Conservation (phyloP, 2,113 vertebrate genomes). For the Macroglossus sobrinus region DNA sequence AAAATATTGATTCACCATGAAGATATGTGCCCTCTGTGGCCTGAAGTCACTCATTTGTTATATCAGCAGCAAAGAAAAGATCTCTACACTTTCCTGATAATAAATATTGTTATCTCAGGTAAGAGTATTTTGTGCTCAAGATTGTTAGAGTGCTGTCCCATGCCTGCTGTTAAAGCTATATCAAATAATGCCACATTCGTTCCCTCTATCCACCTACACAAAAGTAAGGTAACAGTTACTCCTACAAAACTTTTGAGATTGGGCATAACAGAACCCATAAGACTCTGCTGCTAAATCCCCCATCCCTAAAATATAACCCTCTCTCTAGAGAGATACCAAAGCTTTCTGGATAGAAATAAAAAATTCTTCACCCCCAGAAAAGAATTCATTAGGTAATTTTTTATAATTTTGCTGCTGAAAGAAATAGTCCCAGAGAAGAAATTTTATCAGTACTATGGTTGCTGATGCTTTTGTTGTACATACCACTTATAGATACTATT, state of each 20-base stretch:
- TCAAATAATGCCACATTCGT: background rate
- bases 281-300: background rate
- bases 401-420: background rate
- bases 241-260: background rate
- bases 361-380: background rate
- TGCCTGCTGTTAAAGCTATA: background rate
- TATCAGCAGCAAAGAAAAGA: background rate
- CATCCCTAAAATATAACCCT: background rate
- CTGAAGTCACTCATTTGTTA: background rate
- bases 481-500: background rate
- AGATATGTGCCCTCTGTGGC: background rate
- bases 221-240: background rate
- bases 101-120: background rate
- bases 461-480: background rate
- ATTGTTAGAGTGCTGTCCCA: background rate
- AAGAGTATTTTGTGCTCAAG: background rate
- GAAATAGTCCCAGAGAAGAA: background rate
- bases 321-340: background rate
- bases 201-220: background rate
- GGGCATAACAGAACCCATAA: background rate
- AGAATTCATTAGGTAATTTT: background rate
- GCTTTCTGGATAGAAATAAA: background rate
- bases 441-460: background rate
- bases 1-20: background rate
- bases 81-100: background rate